Percentiles rank a stretch among this genome's conserved stretches.
These are phyloP conservation scores for Rhincodon typus DNA, from an alignment of 2,797 vertebrate species.

Conservation along the genomic window DNA sequence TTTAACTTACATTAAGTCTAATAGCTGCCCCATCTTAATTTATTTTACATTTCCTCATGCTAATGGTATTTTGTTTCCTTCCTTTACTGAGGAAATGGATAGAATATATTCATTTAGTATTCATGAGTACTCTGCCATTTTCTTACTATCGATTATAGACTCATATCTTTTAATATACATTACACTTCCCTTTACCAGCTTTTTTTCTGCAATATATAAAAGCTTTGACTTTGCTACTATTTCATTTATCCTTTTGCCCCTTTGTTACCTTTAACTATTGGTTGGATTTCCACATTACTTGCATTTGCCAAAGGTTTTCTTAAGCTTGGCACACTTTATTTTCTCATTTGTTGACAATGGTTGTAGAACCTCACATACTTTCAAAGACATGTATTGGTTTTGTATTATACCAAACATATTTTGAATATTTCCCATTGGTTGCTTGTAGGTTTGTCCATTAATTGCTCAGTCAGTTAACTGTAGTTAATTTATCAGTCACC, in stretches of 20 bases:
- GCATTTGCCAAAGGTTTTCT: background rate
- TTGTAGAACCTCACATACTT: background rate
- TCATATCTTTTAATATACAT: too few relatives aligned
- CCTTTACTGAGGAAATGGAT: too few relatives aligned
- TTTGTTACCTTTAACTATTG: background rate
- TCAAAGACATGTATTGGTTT: background rate
- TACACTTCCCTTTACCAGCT: too few relatives aligned
- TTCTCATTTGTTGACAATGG: background rate
- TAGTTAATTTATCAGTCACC: background rate
- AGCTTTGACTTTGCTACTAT: background rate
- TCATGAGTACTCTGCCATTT: too few relatives aligned
- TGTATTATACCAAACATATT: background rate
- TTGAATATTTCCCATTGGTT: background rate
- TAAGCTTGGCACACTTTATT: background rate
- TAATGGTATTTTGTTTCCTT: too few relatives aligned
- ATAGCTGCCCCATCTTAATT: background rate
- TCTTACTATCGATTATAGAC: too few relatives aligned
- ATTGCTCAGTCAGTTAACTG: background rate
- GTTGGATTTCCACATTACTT: background rate
- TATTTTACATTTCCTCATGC: too few relatives aligned
- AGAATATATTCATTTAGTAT: too few relatives aligned
- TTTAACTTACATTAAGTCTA: background rate
- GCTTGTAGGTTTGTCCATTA: background rate
- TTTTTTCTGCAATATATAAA: too few relatives aligned
- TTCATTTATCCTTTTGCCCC: background rate